phyloP scores from a whole-genome alignment of 1,140 invertebrate species.

The Hormaphis cornu region DNA sequence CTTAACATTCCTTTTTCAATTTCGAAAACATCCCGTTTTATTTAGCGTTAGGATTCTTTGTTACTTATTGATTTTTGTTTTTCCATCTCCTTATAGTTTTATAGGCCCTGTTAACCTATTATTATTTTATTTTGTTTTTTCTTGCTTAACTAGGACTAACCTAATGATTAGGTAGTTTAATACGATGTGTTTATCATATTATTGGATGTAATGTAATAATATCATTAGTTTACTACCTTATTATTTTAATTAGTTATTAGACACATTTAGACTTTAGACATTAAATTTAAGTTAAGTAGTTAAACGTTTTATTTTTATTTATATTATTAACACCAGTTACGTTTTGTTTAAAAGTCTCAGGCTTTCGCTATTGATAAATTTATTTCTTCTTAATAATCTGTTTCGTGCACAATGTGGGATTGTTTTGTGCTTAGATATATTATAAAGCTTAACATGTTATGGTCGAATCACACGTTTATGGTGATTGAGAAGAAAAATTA shows the following conservation, averaged over 20 bases:
- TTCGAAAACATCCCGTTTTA: slow-evolving; percentile 10
- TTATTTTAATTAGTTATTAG: slow-evolving; percentile 7
- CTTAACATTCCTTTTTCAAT: not conserved
- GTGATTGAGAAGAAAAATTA: not conserved
- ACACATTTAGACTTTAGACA: slow-evolving; percentile 13
- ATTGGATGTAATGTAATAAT: slow-evolving; percentile 20
- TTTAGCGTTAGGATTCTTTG: slow-evolving; percentile 10
- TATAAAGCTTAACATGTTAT: slow-evolving; percentile 20
- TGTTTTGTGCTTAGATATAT: slow-evolving; percentile 13
- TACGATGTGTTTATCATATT: too few species aligned
- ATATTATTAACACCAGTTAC: slow-evolving; percentile 27
- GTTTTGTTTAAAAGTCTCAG: slow-evolving; percentile 24
- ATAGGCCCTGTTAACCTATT: slow-evolving; percentile 27
- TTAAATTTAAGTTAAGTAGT: slow-evolving; percentile 28
- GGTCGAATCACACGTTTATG: not conserved
- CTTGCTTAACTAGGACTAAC: slow-evolving; percentile 17
- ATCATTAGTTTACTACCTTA: not conserved
- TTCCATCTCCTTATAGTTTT: not conserved
- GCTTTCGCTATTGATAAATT: slow-evolving; percentile 32
- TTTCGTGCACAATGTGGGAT: slow-evolving; percentile 9
- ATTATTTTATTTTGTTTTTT: slow-evolving; percentile 4
- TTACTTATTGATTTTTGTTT: slow-evolving; percentile 20
- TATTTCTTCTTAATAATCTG: slow-evolving; percentile 30
- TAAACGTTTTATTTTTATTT: slow-evolving; percentile 26
- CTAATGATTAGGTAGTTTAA: slow-evolving; percentile 2